These are phyloP conservation scores for Drosophila meridionalis DNA, from an alignment of 2,888 invertebrate species.

Conservation along the genomic window DNA sequence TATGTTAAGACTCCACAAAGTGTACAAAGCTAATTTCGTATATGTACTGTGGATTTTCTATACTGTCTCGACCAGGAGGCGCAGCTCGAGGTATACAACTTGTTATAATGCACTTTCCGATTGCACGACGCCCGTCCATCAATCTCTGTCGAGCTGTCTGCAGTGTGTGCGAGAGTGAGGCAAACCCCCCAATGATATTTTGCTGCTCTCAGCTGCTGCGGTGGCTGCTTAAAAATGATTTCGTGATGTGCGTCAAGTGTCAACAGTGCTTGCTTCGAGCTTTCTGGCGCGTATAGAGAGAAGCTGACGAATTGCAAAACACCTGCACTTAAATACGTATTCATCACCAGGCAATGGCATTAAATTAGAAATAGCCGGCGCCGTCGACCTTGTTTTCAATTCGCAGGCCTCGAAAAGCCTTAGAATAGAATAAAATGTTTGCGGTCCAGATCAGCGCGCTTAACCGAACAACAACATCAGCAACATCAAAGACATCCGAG, in stretches of 20 bases:
- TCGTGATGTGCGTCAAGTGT: constrained; percentile 43
- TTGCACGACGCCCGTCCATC: constrained; percentile 60
- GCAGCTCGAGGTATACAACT: background rate
- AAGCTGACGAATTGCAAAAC: constrained; percentile 63
- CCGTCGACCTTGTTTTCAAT: constrained; percentile 11
- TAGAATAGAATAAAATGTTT: constrained; percentile 46
- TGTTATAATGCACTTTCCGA: constrained; percentile 64
- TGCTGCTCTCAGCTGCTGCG: constrained; percentile 9
- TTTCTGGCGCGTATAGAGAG: constrained; percentile 15
- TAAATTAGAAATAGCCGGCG: constrained; percentile 21
- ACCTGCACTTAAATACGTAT: constrained; percentile 68
- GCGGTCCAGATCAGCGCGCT: constrained; percentile 63
- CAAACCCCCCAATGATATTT: constrained; percentile 1
- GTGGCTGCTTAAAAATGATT: constrained; percentile 47
- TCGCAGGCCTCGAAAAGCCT: background rate
- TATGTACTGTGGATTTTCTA: too few relatives aligned
- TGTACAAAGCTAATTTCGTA: background rate
- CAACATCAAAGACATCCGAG: constrained; percentile 47
- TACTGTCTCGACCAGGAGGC: background rate
- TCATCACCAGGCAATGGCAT: constrained; percentile 49
- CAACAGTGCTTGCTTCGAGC: constrained; percentile 14
- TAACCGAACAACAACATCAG: constrained; percentile 18
- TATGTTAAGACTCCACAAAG: background rate
- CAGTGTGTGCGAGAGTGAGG: constrained; percentile 5
- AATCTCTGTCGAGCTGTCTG: constrained; percentile 62